Evolutionary conservation across 2,113 vertebrate genomes (phyloP).

Genomic region (Indicator indicator): DNA sequence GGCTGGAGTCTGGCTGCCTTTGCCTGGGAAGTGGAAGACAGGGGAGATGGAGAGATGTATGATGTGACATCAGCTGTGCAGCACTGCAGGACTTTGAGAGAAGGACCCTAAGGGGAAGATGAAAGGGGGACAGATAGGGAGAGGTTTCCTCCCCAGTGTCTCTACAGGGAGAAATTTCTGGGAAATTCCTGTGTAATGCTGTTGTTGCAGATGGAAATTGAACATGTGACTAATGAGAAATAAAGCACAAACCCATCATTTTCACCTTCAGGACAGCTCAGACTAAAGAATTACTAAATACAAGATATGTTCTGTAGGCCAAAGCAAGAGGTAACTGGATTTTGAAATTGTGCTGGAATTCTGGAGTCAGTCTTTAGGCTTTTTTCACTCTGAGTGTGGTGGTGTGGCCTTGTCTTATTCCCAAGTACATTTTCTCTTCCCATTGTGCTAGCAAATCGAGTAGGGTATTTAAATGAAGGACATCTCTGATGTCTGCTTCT

Average conservation of each 20-base stretch:
- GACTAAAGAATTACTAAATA: not conserved
- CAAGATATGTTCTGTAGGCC: rapidly evolving
- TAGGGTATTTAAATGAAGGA: not conserved
- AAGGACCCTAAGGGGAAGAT: not conserved
- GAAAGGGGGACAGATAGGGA: rapidly evolving
- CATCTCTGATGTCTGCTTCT: not conserved
- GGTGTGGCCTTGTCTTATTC: not conserved
- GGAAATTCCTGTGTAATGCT: not conserved
- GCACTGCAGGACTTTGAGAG: rapidly evolving
- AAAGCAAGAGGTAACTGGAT: not conserved
- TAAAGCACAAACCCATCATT: rapidly evolving
- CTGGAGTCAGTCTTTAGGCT: not conserved
- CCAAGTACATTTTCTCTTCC: not conserved
- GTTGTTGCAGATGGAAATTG: not conserved
- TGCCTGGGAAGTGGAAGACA: rapidly evolving
- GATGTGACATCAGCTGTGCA: rapidly evolving
- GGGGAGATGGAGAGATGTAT: not conserved
- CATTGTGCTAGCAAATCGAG: not conserved
- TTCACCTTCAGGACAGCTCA: not conserved
- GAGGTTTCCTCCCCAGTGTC: not conserved
- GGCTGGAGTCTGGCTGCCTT: not conserved
- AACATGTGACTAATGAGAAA: rapidly evolving
- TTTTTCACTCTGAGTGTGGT: rapidly evolving
- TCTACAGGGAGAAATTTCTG: not conserved
- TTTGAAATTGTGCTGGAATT: not conserved